phyloP scores from a whole-genome alignment of 2,797 vertebrate species.

The Oreochromis mossambicus region DNA sequence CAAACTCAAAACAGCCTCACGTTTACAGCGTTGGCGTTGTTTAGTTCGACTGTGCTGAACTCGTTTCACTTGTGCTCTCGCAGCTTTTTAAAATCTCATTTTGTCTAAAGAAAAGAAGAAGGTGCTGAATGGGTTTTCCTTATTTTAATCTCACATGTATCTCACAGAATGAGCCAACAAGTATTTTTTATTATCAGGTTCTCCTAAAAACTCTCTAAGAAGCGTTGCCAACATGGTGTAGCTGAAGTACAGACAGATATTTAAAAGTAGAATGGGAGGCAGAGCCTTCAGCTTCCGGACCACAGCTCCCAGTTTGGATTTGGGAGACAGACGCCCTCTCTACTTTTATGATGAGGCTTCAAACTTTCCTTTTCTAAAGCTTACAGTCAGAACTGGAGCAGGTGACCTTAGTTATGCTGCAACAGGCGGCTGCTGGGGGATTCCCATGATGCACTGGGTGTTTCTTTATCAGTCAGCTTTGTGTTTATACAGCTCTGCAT shows the following conservation, averaged over 20 bases:
- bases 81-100: conserved; percentile 2
- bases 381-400: neutral
- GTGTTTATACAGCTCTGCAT: neutral
- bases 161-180: neutral
- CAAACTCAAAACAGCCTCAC: neutral
- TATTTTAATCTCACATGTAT: neutral
- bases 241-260: neutral
- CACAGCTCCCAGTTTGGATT: neutral
- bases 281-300: neutral
- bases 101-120: neutral
- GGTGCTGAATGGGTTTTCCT: neutral
- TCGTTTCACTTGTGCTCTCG: neutral
- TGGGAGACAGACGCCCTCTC: neutral
- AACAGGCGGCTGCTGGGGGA: neutral
- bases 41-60: neutral
- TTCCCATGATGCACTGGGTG: neutral
- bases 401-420: neutral
- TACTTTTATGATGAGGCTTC: neutral
- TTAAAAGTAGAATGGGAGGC: neutral
- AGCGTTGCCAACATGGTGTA: neutral
- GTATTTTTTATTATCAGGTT: neutral
- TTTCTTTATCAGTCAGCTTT: neutral
- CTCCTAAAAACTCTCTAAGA: neutral
- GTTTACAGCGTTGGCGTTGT: neutral
- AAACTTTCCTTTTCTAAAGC: neutral